A percentile compares a stretch with the other conserved stretches of the same genome.
Evolutionary conservation across 1,140 invertebrate species (phyloP).

Genomic region (Hestina assimilis): DNA sequence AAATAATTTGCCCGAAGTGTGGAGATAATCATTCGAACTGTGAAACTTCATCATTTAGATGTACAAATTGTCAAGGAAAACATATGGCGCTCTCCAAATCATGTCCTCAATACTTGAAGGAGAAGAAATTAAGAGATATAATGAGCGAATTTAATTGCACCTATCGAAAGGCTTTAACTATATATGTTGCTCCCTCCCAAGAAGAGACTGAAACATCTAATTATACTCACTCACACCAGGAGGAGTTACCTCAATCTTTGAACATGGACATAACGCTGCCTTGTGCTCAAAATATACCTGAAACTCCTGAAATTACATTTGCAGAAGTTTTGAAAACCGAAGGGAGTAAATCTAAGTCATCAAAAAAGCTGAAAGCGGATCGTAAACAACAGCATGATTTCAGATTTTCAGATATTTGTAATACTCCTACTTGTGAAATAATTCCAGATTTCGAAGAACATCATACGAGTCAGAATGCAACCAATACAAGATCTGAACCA

Average conservation of each 20-base stretch:
- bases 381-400: too few species aligned
- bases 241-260: too few species aligned
- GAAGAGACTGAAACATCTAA: neutral
- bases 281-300: neutral
- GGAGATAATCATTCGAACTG: slow-evolving; percentile 14
- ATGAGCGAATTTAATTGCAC: slow-evolving; percentile 17
- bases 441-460: too few species aligned
- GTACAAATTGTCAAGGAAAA: slow-evolving; percentile 14
- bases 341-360: neutral
- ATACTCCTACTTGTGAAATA: too few species aligned
- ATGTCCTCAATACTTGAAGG: slow-evolving; percentile 12
- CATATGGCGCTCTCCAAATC: slow-evolving; percentile 17
- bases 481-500: too few species aligned
- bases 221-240: too few species aligned
- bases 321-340: neutral
- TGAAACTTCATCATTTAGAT: slow-evolving; percentile 10
- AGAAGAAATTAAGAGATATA: slow-evolving; percentile 14
- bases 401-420: too few species aligned
- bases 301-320: neutral
- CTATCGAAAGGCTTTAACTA: slow-evolving; percentile 2
- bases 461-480: neutral
- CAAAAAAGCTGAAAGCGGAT: too few species aligned
- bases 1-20: slow-evolving; percentile 15
- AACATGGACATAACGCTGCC: neutral
- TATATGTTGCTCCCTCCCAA: slow-evolving; percentile 9